A percentile compares a stretch with the other conserved stretches of the same genome.
Evolutionary conservation across 2,888 invertebrate genomes (phyloP).

Genomic region (Athalia rosae): DNA sequence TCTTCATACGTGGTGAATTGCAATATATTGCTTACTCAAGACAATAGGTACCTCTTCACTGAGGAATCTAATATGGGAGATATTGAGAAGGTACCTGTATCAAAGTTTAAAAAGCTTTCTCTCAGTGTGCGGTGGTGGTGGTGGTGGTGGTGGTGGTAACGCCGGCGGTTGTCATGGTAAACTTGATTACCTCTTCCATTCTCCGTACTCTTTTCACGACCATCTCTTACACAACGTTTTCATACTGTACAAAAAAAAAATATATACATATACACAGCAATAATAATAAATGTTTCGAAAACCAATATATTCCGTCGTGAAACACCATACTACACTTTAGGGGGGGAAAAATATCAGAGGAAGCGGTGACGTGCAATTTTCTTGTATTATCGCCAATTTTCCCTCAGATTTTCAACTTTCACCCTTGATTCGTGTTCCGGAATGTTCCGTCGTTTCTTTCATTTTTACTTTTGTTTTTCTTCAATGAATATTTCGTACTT

Average conservation of each 20-base stretch:
- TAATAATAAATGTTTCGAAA: no score
- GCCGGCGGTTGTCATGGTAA: constrained; percentile 38
- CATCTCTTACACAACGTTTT: not conserved
- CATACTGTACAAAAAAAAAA: not conserved
- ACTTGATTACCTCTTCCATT: constrained; percentile 27
- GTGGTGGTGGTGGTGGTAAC: not conserved
- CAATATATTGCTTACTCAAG: constrained; percentile 18
- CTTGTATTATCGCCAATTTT: constrained; percentile 2
- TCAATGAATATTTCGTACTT: no score
- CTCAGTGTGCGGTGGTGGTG: no score
- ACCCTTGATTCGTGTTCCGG: no score
- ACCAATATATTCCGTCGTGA: not conserved
- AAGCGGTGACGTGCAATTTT: not conserved
- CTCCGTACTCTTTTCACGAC: not conserved
- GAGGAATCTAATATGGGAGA: constrained; percentile 40
- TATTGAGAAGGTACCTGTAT: constrained; percentile 41
- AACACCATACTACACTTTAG: not conserved
- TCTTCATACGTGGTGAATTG: not conserved
- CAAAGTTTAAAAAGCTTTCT: constrained; percentile 25
- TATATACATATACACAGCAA: not conserved
- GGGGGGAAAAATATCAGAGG: not conserved
- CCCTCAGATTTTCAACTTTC: not conserved
- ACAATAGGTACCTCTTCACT: constrained; percentile 22
- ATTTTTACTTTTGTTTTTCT: no score
- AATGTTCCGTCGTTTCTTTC: no score